phyloP scores from a whole-genome alignment of 2,797 vertebrate genomes.

The Amblyraja radiata region DNA sequence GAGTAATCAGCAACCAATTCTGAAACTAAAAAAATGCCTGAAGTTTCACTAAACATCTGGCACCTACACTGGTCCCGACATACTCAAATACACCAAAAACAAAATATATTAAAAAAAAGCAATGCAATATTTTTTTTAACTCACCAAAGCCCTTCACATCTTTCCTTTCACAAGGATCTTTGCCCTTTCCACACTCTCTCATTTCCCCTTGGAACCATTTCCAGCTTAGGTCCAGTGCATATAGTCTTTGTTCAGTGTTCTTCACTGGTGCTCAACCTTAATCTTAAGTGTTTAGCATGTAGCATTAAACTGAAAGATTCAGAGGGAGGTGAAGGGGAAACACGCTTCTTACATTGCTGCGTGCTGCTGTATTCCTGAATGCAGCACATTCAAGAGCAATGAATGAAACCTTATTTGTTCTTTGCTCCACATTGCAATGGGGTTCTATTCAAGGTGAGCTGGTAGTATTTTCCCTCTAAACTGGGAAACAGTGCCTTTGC shows the following conservation, averaged over 20 bases:
- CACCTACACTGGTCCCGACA: background rate
- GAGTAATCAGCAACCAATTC: background rate
- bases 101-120: conserved; percentile 13
- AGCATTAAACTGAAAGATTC: background rate
- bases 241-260: background rate
- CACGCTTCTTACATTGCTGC: background rate
- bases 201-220: background rate
- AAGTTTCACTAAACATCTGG: background rate
- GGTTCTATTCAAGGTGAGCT: background rate
- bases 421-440: background rate
- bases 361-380: background rate
- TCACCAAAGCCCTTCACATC: background rate
- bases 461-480: background rate
- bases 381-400: background rate
- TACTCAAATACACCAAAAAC: background rate
- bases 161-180: no score
- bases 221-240: no score
- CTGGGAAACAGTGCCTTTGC: background rate
- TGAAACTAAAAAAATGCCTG: background rate
- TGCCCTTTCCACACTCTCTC: background rate
- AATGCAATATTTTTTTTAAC: background rate
- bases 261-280: background rate
- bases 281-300: background rate
- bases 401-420: background rate
- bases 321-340: background rate